Conservation (phyloP, 2,797 vertebrate genomes). For the Sebastes iracundus region DNA sequence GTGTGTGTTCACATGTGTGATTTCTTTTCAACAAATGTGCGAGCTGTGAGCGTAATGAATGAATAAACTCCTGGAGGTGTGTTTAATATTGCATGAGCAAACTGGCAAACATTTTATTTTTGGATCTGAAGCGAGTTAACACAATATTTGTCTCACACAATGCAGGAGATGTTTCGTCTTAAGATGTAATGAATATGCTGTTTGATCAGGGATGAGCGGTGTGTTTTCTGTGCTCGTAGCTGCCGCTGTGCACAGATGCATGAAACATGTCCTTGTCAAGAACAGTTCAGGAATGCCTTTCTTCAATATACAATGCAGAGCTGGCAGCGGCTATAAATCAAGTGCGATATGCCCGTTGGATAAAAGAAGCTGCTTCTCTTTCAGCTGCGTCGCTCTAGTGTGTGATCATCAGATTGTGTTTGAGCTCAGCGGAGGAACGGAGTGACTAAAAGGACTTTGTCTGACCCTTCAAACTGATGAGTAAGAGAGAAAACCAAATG, state of each 20-base stretch:
- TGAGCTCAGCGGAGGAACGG: conserved; percentile 19
- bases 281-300: conserved; percentile 66
- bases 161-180: conserved; percentile 17
- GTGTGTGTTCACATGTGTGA: background rate
- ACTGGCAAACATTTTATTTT: conserved; percentile 30
- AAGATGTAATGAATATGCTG: conserved; percentile 29
- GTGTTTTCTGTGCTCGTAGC: background rate
- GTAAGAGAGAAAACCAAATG: conserved; percentile 44
- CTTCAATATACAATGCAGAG: conserved; percentile 56
- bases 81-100: conserved; percentile 59
- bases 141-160: conserved; percentile 5
- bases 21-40: conserved; percentile 3
- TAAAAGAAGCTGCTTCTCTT: conserved; percentile 37
- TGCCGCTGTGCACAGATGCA: conserved; percentile 26
- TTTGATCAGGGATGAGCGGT: conserved; percentile 38
- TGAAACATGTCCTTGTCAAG: conserved; percentile 72
- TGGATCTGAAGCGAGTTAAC: conserved; percentile 7
- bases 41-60: conserved; percentile 6
- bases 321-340: conserved; percentile 66
- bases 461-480: conserved; percentile 59
- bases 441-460: conserved; percentile 49
- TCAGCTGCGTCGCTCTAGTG: conserved; percentile 40
- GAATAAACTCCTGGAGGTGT: background rate
- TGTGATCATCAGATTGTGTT: conserved; percentile 56
- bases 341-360: conserved; percentile 20